Conservation (phyloP, 2,797 vertebrate genomes). For the Ispidina picta region DNA sequence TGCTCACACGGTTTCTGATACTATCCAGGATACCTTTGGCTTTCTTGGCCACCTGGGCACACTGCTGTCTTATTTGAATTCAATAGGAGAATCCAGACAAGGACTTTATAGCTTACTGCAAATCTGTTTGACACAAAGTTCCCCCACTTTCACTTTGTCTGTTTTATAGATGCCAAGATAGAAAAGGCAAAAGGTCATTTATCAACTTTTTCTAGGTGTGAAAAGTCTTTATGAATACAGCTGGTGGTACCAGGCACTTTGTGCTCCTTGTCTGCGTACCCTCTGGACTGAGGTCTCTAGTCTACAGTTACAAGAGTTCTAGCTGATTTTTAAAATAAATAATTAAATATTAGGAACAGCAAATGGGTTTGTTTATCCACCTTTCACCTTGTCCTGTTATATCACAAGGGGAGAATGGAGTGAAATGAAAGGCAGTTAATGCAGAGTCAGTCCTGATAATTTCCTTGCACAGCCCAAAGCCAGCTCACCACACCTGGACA, state of each 20-base stretch:
- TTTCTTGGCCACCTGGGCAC: too few relatives aligned
- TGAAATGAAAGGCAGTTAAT: not conserved
- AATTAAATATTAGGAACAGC: not conserved
- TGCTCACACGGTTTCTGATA: too few relatives aligned
- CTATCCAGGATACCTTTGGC: too few relatives aligned
- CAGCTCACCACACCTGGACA: not conserved
- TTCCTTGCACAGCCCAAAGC: not conserved
- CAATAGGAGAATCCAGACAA: not conserved
- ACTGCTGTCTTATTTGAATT: not conserved
- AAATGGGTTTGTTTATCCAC: not conserved
- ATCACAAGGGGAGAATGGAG: not conserved
- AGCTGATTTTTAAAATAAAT: not conserved
- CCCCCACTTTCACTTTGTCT: not conserved
- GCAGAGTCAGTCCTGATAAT: not conserved
- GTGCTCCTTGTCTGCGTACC: not conserved
- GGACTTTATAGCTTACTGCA: not conserved
- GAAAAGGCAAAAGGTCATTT: not conserved
- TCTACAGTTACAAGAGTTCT: not conserved
- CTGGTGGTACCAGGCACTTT: not conserved
- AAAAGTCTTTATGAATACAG: not conserved
- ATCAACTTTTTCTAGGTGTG: not conserved
- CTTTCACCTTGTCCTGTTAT: not conserved
- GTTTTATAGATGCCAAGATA: not conserved
- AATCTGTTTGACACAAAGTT: not conserved
- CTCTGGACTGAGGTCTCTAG: not conserved